Evolutionary conservation across 2,113 vertebrate species (phyloP).

Genomic region (Ginglymostoma cirratum): DNA sequence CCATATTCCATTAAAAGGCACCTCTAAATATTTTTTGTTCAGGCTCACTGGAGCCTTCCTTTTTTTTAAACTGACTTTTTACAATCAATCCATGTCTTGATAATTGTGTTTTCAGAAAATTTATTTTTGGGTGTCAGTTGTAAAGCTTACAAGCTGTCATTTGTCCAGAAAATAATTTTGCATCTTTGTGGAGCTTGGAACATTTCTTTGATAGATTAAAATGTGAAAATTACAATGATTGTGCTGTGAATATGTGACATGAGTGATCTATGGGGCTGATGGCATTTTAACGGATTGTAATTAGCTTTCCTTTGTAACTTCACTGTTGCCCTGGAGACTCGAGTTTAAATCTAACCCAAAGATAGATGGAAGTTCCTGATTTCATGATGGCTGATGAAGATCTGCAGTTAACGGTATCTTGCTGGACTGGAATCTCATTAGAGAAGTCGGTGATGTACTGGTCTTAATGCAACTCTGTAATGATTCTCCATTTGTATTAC

Average conservation of each 20-base stretch:
- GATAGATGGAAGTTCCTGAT: background rate
- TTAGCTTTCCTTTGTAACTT: constrained; percentile 26
- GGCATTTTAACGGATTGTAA: constrained; percentile 30
- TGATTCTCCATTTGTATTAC: background rate
- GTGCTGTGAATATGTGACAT: background rate
- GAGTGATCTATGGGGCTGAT: constrained; percentile 9
- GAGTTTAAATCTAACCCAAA: background rate
- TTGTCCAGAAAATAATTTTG: background rate
- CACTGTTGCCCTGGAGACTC: constrained; percentile 9
- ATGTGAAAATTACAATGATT: background rate
- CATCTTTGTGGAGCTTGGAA: background rate
- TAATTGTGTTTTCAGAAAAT: background rate
- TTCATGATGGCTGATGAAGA: background rate
- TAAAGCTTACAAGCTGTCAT: background rate
- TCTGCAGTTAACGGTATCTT: background rate
- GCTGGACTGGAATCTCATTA: background rate
- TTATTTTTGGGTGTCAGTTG: background rate
- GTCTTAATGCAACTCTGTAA: background rate
- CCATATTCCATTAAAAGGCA: background rate
- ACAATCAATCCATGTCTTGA: background rate
- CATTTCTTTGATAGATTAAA: background rate
- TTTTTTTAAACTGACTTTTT: background rate
- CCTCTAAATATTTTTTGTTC: background rate
- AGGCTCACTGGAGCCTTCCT: background rate
- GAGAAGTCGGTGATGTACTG: background rate